Conservation (phyloP, 2,888 invertebrate species). For the Mamestra brassicae region DNA sequence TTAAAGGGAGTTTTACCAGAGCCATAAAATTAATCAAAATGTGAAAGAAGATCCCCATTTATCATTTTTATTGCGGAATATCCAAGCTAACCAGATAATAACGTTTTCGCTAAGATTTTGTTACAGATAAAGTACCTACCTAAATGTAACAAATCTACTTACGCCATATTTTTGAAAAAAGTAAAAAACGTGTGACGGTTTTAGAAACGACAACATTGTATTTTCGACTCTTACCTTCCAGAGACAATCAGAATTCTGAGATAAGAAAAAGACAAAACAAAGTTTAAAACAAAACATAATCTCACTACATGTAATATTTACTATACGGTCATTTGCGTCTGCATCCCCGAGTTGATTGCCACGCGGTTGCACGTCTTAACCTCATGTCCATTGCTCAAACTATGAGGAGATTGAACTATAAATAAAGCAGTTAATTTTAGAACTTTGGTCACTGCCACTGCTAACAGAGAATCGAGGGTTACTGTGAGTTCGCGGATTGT, state of each 20-base stretch:
- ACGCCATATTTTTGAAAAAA: neutral
- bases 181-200: neutral
- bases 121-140: neutral
- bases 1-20: neutral
- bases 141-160: neutral
- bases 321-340: constrained; percentile 20
- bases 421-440: constrained; percentile 48
- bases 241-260: neutral
- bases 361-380: constrained; percentile 26
- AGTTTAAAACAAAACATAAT: constrained; percentile 10
- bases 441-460: constrained; percentile 44
- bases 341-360: constrained; percentile 11
- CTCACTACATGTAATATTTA: constrained; percentile 5
- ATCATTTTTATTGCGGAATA: constrained; percentile 10
- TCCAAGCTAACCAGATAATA: neutral
- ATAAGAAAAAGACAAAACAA: neutral
- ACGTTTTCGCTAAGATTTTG: constrained; percentile 6
- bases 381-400: constrained; percentile 43
- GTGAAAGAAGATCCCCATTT: constrained; percentile 1
- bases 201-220: neutral
- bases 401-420: constrained; percentile 36
- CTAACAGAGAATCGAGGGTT: constrained; percentile 2
- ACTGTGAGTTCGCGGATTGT: constrained; percentile 1
- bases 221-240: neutral
- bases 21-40: constrained; percentile 14